Evolutionary conservation across 2,113 vertebrate species (phyloP).

Genomic region (Bostrychus sinensis): DNA sequence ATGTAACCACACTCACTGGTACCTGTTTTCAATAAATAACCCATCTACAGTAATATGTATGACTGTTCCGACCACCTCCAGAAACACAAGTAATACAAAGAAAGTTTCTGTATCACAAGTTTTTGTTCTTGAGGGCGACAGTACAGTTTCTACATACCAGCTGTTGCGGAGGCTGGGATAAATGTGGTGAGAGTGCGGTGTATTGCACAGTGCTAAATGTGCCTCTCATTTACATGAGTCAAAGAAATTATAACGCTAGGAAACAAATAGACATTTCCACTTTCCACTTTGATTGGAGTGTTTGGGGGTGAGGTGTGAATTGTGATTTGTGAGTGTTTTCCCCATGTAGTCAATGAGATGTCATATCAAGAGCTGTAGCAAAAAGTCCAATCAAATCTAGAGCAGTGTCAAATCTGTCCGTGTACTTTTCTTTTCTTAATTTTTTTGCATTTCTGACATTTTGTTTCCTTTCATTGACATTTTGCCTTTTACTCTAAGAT

Average conservation of each 20-base stretch:
- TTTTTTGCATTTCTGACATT: no score
- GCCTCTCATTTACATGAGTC: constrained; percentile 29
- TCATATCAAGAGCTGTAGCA: no score
- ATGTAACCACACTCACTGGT: no score
- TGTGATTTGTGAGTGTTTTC: no score
- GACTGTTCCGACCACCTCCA: neutral
- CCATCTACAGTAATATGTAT: no score
- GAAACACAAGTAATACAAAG: constrained; percentile 13
- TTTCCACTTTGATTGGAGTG: neutral
- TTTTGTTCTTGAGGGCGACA: constrained; percentile 16
- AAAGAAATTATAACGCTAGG: constrained; percentile 26
- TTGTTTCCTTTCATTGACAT: no score
- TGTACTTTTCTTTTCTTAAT: no score
- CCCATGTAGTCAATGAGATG: neutral
- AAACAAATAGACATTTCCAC: constrained; percentile 2
- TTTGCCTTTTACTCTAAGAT: no score
- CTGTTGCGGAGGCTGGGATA: constrained; percentile 33
- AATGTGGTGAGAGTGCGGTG: constrained; percentile 8
- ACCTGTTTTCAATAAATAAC: no score
- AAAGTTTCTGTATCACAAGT: constrained; percentile 11
- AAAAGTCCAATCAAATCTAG: no score
- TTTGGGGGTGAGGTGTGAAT: neutral
- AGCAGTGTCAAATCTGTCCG: no score
- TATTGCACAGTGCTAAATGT: constrained; percentile 51
- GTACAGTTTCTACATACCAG: constrained; percentile 39